Conservation (phyloP, 2,888 invertebrate genomes). For the Eucera pruinosa region DNA sequence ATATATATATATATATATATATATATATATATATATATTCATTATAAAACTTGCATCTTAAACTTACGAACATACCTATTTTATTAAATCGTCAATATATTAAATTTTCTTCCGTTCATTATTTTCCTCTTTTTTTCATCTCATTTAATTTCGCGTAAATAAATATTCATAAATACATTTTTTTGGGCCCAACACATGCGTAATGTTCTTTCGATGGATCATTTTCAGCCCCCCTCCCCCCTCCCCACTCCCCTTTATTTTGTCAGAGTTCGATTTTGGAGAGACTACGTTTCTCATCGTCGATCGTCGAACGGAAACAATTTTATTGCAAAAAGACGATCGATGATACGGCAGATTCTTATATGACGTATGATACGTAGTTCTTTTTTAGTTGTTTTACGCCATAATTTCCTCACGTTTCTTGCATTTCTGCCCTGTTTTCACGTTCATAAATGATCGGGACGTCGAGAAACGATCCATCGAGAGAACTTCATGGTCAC, state of each 20-base stretch:
- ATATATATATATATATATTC: constrained; percentile 57
- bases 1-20: constrained; percentile 30
- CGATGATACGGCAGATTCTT: no score
- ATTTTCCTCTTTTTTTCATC: constrained; percentile 44
- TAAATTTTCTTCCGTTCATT: constrained; percentile 74
- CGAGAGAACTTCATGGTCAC: constrained; percentile 59
- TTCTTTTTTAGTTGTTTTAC: not conserved
- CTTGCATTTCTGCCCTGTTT: not conserved
- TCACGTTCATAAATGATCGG: constrained; percentile 21
- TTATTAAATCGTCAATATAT: constrained; percentile 77
- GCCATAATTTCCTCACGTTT: not conserved
- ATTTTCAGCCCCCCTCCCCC: not conserved
- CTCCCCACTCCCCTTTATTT: not conserved
- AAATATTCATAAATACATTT: constrained; percentile 78
- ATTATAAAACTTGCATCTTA: constrained; percentile 75
- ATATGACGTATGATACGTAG: no score
- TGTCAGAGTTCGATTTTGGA: not conserved
- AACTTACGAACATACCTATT: constrained; percentile 69
- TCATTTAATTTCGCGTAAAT: constrained; percentile 74
- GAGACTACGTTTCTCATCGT: constrained; percentile 7
- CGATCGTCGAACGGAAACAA: constrained; percentile 20
- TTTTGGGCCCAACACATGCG: constrained; percentile 50
- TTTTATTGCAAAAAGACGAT: not conserved
- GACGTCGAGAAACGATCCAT: constrained; percentile 40
- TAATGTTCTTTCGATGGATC: constrained; percentile 52